Evolutionary conservation across 1,140 invertebrate genomes (phyloP), one percentile per base, ranked within the genome.

Genomic region (Lepidurus arcticus): DNA sequence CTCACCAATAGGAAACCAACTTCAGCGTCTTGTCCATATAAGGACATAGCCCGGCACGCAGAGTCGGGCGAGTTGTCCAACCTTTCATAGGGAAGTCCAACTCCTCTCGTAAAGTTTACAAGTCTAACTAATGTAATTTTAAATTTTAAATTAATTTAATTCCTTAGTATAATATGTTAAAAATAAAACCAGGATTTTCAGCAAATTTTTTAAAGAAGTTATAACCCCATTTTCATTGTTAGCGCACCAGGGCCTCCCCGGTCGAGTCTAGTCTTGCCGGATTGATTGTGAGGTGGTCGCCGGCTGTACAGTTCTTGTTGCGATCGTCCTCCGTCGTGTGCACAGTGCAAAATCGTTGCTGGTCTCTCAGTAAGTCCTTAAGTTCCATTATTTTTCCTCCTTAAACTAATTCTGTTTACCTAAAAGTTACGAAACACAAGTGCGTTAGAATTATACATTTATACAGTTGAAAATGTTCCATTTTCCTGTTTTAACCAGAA

Each of bases 301-400:
- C 21, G 13, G 53, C 53, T 13, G 53, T 65, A 65, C 53, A 65
- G 53, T 65, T 65, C 53, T 65, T 65, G 53, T 21, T 65, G 53
- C 53, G 53, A 65, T 65, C 53, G 53, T 65, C 53, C 53, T 65
- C 53, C 53, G 53, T 65, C 53, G 53, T 65, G 53, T 65, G 53
- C 53, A 34, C 34, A 65, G 53, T 65, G 53, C 53, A 65, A 65
- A n/a, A n/a, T 13, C n/a, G 53, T 65, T 65, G 53, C 53, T 65
- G 53, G 16, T 65, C 53, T 65, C 53, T 65, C 53, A 13, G 53
- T 65, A 65, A 65, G 53, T 65, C 13, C 13, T 7, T n/a, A 7
- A 65, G n/a, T 65, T 65, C 7, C 7, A 0, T 65, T 0, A n/a
- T 10, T 65, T 13, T 21, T 16, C 47, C 3, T 65, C 16, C 21